A percentile compares a stretch with the other conserved stretches of the same genome.
Evolutionary conservation across 2,113 vertebrate genomes (phyloP).

Genomic region (Aix galericulata): DNA sequence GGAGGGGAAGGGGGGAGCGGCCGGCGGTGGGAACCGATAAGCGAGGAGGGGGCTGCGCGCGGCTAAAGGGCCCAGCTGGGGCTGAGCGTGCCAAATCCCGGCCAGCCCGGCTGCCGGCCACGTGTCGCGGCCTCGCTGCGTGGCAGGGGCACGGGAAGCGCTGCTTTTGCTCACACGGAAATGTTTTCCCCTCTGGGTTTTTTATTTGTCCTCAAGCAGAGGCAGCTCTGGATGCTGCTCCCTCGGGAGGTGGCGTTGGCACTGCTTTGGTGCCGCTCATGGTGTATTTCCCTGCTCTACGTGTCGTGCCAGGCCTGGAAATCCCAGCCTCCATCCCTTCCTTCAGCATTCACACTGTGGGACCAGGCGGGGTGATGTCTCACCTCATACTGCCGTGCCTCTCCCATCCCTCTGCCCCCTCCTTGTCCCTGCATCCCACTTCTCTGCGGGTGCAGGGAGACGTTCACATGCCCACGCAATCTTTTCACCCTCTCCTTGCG

Average conservation of each 20-base stretch:
- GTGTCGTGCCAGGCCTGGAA: neutral
- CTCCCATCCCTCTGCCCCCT: neutral
- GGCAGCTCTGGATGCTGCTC: neutral
- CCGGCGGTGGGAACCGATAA: fast-evolving
- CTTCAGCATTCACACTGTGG: neutral
- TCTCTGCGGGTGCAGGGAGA: neutral
- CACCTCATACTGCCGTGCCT: neutral
- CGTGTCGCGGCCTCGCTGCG: fast-evolving
- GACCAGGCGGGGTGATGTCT: neutral
- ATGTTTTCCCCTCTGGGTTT: neutral
- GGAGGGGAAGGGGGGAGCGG: neutral
- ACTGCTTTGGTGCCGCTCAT: neutral
- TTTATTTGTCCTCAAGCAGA: neutral
- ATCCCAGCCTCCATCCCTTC: neutral
- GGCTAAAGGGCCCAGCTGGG: neutral
- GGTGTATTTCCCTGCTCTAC: neutral
- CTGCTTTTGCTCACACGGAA: neutral
- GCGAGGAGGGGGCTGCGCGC: neutral
- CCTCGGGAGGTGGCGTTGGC: neutral
- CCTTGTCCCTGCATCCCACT: fast-evolving
- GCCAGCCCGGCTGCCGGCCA: fast-evolving
- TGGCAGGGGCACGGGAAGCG: neutral
- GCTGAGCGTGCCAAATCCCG: neutral
- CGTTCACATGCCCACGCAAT: neutral
- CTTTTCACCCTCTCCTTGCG: neutral